phyloP scores from a whole-genome alignment of 2,113 vertebrate species.

The Malaclemys terrapin region DNA sequence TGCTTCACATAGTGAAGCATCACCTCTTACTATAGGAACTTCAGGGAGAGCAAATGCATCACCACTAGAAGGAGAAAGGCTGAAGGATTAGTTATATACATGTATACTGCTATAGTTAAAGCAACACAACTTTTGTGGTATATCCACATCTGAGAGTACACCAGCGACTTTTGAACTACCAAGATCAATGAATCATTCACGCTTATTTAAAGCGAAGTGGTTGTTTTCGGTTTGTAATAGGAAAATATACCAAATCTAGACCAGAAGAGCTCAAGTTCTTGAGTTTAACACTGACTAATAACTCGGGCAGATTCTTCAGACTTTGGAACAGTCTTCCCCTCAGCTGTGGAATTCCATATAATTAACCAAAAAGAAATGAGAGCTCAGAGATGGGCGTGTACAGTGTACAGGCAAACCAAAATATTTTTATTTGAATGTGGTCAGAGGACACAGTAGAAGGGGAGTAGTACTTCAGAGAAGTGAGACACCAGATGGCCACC shows the following conservation, averaged over 20 bases:
- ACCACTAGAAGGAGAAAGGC: background rate
- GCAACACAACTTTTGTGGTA: background rate
- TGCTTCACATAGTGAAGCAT: background rate
- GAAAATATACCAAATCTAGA: background rate
- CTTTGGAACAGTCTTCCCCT: background rate
- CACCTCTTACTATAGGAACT: background rate
- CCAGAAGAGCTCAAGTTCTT: constrained; percentile 2
- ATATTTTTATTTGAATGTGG: constrained; percentile 40
- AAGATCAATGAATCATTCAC: background rate
- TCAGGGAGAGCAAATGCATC: background rate
- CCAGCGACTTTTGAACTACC: background rate
- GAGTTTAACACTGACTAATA: background rate
- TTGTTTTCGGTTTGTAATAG: constrained; percentile 7
- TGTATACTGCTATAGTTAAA: background rate
- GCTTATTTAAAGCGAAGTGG: background rate
- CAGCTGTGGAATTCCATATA: constrained; percentile 20
- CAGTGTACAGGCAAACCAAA: constrained; percentile 9
- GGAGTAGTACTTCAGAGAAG: constrained; percentile 40
- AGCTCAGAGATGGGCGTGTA: constrained; percentile 26
- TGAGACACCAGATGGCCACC: constrained; percentile 60
- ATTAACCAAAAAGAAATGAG: background rate
- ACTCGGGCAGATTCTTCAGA: background rate
- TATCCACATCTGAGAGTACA: background rate
- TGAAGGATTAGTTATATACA: background rate
- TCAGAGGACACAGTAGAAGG: background rate